Evolutionary conservation across 2,888 invertebrate genomes (phyloP).

Genomic region (Netelia virgata): DNA sequence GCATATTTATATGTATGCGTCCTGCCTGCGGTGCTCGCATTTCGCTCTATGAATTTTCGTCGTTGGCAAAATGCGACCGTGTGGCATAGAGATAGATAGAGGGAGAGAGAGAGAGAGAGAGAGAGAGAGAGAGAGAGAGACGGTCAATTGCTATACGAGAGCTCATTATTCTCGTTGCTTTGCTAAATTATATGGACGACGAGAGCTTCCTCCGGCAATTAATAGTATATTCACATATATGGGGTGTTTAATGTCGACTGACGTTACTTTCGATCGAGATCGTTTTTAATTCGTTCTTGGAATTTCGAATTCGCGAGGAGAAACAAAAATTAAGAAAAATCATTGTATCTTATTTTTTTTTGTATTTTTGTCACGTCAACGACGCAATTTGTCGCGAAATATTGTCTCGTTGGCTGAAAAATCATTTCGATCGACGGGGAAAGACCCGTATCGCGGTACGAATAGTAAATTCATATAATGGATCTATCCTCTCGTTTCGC

Average conservation of each 20-base stretch:
- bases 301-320: neutral
- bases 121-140: constrained; percentile 6
- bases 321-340: no score
- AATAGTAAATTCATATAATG: no score
- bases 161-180: constrained; percentile 45
- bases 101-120: neutral
- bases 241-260: constrained; percentile 8
- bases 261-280: neutral
- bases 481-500: no score
- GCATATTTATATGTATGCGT: constrained; percentile 3
- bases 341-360: no score
- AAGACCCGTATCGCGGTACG: no score
- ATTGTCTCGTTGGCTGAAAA: no score
- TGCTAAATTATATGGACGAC: constrained; percentile 59
- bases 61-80: neutral
- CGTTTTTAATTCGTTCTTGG: neutral
- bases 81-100: neutral
- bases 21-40: constrained; percentile 6
- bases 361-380: no score
- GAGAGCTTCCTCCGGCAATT: constrained; percentile 11
- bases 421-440: no score
- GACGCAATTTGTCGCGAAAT: no score
- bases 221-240: constrained; percentile 23
- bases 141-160: constrained; percentile 18
- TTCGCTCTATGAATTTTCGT: constrained; percentile 43